These are phyloP conservation scores for Parnassius apollo DNA, from an alignment of 2,888 invertebrate genomes.

Conservation along the genomic window DNA sequence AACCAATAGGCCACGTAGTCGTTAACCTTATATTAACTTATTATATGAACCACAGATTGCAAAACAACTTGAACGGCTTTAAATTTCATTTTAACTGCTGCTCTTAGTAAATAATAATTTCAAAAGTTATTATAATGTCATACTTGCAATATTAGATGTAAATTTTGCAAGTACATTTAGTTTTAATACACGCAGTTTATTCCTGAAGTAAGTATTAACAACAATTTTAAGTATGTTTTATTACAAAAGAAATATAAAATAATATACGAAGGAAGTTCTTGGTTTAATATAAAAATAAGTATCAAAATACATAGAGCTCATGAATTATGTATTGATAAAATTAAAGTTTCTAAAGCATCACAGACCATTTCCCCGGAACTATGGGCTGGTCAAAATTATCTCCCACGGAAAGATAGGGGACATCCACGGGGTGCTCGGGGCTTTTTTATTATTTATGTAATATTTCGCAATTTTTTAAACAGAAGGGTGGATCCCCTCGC, in stretches of 20 bases:
- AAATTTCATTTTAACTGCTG: too few relatives aligned
- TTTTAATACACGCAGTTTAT: too few relatives aligned
- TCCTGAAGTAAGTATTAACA: too few relatives aligned
- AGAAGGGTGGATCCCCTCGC: slow-evolving; percentile 75
- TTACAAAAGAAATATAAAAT: too few relatives aligned
- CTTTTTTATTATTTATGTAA: slow-evolving; percentile 76
- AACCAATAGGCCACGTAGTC: neutral
- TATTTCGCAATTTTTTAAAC: slow-evolving; percentile 78
- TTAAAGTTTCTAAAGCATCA: slow-evolving; percentile 64
- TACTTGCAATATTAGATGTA: too few relatives aligned
- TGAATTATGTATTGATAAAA: slow-evolving; percentile 58
- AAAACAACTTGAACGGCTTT: too few relatives aligned
- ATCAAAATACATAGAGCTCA: neutral
- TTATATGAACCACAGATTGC: too few relatives aligned
- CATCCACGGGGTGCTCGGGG: slow-evolving; percentile 44
- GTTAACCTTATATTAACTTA: too few relatives aligned
- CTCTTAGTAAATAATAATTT: too few relatives aligned
- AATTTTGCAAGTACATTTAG: too few relatives aligned
- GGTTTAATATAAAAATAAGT: neutral
- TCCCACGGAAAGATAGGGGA: slow-evolving; percentile 43
- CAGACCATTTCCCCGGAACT: slow-evolving; percentile 76
- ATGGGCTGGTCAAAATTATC: slow-evolving; percentile 69
- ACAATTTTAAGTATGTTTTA: too few relatives aligned
- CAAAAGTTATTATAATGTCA: too few relatives aligned
- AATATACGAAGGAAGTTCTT: neutral